These are phyloP conservation scores for Melopsittacus undulatus DNA, from an alignment of 2,797 vertebrate genomes.

Conservation along the genomic window DNA sequence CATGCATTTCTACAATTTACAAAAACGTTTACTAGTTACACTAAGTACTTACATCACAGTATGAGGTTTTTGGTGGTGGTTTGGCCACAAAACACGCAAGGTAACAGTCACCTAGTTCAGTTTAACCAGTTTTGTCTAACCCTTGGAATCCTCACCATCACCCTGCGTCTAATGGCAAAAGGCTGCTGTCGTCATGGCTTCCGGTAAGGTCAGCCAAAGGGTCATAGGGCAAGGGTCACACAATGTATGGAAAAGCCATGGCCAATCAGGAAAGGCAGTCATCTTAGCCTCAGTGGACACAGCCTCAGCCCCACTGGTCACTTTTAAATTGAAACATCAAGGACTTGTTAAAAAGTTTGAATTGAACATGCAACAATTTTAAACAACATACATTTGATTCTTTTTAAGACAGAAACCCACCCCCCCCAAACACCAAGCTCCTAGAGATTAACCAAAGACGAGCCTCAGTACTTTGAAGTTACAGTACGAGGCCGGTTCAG, in stretches of 20 bases:
- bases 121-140: conserved; percentile 89
- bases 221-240: conserved; percentile 99
- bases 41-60: conserved; percentile 87
- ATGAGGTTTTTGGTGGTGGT: conserved; percentile 87
- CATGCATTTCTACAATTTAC: conserved; percentile 86
- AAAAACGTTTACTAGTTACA: conserved; percentile 85
- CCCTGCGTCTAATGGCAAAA: conserved; percentile 99
- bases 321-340: conserved; percentile 99
- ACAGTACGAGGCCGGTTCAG: not conserved
- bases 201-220: conserved; percentile 99
- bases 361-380: conserved; percentile 89
- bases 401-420: conserved; percentile 59
- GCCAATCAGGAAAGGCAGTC: conserved; percentile 99
- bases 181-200: conserved; percentile 99
- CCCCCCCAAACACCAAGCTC: conserved; percentile 29
- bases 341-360: conserved; percentile 99
- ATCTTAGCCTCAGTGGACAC: conserved; percentile 99
- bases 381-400: conserved; percentile 80
- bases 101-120: conserved; percentile 88
- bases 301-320: conserved; percentile 99
- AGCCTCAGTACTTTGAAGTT: conserved; percentile 37
- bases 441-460: not conserved
- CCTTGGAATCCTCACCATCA: conserved; percentile 99
- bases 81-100: conserved; percentile 87
- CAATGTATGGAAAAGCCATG: conserved; percentile 99